phyloP scores from a whole-genome alignment of 2,888 invertebrate species.

The Thyatira batis region DNA sequence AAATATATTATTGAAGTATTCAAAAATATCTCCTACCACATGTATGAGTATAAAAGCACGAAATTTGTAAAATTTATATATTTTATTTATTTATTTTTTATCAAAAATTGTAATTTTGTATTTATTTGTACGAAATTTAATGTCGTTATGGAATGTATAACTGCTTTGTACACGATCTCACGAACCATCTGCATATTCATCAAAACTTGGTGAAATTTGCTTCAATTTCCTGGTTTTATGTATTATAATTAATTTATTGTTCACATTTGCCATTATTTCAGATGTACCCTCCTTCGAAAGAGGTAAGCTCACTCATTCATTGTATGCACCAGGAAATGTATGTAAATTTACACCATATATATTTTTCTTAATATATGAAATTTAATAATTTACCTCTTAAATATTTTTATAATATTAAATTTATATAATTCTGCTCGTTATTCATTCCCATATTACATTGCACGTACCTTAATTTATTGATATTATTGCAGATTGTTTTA shows the following conservation, averaged over 20 bases:
- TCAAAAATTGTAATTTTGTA: background rate
- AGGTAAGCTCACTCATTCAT: conserved; percentile 72
- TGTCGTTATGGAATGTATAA: conserved; percentile 49
- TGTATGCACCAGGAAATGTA: conserved; percentile 68
- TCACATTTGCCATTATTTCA: conserved; percentile 72
- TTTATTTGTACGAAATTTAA: background rate
- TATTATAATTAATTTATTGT: conserved; percentile 32
- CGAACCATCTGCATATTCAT: conserved; percentile 38
- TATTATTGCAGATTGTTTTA: background rate
- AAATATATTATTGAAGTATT: too few species aligned
- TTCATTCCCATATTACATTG: conserved; percentile 13
- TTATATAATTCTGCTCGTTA: conserved; percentile 7
- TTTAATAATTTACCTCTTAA: background rate
- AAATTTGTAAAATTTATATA: conserved; percentile 22
- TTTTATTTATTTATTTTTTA: conserved; percentile 5
- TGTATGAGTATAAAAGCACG: too few species aligned
- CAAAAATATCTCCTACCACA: too few species aligned
- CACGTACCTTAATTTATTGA: conserved; percentile 8
- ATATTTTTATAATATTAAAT: background rate
- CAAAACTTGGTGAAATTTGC: conserved; percentile 56
- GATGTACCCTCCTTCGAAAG: conserved; percentile 68
- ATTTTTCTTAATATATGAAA: conserved; percentile 15
- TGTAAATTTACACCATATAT: conserved; percentile 61
- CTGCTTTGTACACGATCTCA: conserved; percentile 72
- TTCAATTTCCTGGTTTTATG: conserved; percentile 63